Evolutionary conservation across 1,140 invertebrate species (phyloP).

Genomic region (Drosophila nebulosa): DNA sequence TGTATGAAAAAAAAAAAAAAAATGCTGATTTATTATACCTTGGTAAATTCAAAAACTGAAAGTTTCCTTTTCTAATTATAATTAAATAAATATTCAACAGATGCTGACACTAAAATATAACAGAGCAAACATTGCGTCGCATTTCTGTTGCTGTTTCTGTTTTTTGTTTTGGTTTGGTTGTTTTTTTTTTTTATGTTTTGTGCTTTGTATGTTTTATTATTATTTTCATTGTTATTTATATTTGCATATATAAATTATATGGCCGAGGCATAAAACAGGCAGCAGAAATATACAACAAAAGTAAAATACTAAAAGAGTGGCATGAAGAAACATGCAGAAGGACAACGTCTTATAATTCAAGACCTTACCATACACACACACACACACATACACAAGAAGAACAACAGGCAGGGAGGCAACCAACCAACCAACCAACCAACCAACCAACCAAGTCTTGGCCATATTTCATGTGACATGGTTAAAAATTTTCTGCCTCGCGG

Average conservation of each 20-base stretch:
- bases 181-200: conserved; percentile 14
- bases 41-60: neutral
- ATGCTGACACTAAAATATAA: conserved; percentile 8
- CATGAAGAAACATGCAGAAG: conserved; percentile 40
- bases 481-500: conserved; percentile 70
- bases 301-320: conserved; percentile 9
- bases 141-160: conserved; percentile 20
- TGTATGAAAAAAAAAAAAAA: neutral
- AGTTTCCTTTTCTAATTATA: neutral
- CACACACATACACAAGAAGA: neutral
- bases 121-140: conserved; percentile 36
- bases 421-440: conserved; percentile 1
- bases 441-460: conserved; percentile 23
- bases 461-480: conserved; percentile 73
- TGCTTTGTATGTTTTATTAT: neutral
- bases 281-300: neutral
- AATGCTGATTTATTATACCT: neutral
- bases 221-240: conserved; percentile 51
- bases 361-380: neutral
- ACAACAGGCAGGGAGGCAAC: neutral
- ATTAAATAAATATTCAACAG: conserved; percentile 27
- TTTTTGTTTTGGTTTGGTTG: conserved; percentile 14
- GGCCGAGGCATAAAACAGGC: conserved; percentile 59
- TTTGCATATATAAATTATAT: conserved; percentile 61
- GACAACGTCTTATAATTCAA: conserved; percentile 57